Base-by-base conservation (phyloP, 2,113 vertebrate genomes). In the Myotis brandtii region DNA sequence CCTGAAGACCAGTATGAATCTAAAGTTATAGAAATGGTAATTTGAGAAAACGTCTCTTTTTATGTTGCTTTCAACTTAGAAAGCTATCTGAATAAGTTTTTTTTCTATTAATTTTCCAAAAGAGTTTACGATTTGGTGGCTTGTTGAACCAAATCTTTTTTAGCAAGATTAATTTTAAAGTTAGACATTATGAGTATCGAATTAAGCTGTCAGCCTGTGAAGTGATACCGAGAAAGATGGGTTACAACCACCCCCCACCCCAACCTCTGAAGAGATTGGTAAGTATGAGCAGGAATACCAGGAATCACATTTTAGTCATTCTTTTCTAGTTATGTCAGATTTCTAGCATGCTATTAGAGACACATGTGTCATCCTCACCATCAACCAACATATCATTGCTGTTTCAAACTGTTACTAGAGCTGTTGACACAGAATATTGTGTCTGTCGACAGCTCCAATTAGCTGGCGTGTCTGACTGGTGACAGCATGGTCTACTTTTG, bases 371-470 rank as follows among this genome's bases (percentile, higher is more conserved):
- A 98, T 98, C 98, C 97, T 98, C 97, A 98, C 98, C 98, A 98
- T 99, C 98, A 98, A 97, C 98, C 98, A 99, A 98, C 98, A 98
- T 99, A 98, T 99, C 98, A 99, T 98, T 99, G 98, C 98, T 98
- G 97, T 98, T 98, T 98, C 98, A 99, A 99, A 98, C 98, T 98
- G 98, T 98, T 98, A 98, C 98, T 97, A 98, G 98, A 98, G 98
- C 98, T 98, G 98, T 98, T 99, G 99, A 99, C 98, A 98, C 98
- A 98, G 98, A 98, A 98, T 98, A 99, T 98, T 99, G 98, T 98
- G 98, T 98, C 98, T 99, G 98, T 98, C 98, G 98, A 99, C 99
- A 99, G 98, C 98, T 98, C 98, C 98, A 99, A 99, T 99, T 98
- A 99, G 98, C 98, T 98, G 98, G 98, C 97, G 96, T 98, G 98